These are phyloP conservation scores for Tapirus terrestris DNA, from an alignment of 2,113 vertebrate species.

Conservation along the genomic window DNA sequence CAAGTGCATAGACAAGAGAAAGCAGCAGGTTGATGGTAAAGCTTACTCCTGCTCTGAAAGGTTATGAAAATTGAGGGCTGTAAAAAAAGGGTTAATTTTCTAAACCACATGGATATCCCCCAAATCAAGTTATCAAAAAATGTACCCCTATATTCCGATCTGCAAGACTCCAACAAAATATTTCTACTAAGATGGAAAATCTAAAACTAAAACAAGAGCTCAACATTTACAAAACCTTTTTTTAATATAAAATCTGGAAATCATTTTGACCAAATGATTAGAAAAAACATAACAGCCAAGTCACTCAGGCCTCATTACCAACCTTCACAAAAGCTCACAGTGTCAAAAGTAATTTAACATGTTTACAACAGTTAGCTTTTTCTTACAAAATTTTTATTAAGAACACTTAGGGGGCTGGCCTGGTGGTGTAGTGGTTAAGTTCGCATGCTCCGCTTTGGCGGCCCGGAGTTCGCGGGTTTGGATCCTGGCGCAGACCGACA, in stretches of 20 bases:
- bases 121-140: slow-evolving; percentile 11
- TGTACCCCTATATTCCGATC: not conserved
- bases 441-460: too few relatives aligned
- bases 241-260: slow-evolving; percentile 18
- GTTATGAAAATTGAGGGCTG: not conserved
- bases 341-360: not conserved
- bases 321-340: not conserved
- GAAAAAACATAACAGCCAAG: not conserved
- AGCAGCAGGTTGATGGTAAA: not conserved
- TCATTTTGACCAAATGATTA: not conserved
- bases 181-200: not conserved
- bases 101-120: not conserved
- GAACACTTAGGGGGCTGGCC: not conserved
- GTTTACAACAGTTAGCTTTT: not conserved
- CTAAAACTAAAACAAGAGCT: slow-evolving; percentile 31
- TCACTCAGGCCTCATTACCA: not conserved
- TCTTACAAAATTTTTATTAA: not conserved
- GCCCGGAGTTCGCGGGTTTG: too few relatives aligned
- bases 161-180: not conserved
- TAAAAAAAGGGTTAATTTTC: not conserved
- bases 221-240: not conserved
- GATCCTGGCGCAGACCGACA: too few relatives aligned
- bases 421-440: too few relatives aligned
- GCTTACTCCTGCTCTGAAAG: not conserved
- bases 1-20: not conserved